Conservation (phyloP, 1,140 invertebrate species). For the Apis laboriosa region DNA sequence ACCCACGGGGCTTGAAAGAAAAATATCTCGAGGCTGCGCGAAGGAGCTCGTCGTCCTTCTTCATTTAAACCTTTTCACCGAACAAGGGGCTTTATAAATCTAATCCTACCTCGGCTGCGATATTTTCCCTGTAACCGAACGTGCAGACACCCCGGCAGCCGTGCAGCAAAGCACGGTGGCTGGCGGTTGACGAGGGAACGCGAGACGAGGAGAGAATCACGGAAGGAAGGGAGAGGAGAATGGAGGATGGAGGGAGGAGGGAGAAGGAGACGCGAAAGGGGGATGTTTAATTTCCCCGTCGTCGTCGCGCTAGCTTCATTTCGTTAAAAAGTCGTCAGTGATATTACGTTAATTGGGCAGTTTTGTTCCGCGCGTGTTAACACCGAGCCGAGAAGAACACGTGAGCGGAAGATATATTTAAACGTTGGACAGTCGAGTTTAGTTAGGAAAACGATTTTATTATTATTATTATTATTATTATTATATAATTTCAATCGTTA, state of each 20-base stretch:
- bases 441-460: too few relatives aligned
- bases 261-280: slow-evolving; percentile 48
- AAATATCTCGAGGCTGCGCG: not conserved
- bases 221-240: not conserved
- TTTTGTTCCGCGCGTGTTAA: not conserved
- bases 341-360: slow-evolving; percentile 54
- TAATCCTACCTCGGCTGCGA: slow-evolving; percentile 14
- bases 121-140: slow-evolving; percentile 42
- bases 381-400: too few relatives aligned
- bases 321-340: slow-evolving; percentile 69
- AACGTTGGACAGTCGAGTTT: not conserved
- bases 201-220: slow-evolving; percentile 44
- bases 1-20: not conserved
- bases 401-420: not conserved
- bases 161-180: not conserved
- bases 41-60: slow-evolving; percentile 12
- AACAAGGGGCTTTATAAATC: slow-evolving; percentile 48
- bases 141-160: not conserved
- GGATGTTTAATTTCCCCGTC: slow-evolving; percentile 64
- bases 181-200: not conserved
- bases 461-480: too few relatives aligned
- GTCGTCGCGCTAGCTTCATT: slow-evolving; percentile 56
- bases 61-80: slow-evolving; percentile 47
- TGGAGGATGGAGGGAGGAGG: not conserved
- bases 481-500: too few relatives aligned